A percentile compares a stretch with the other conserved stretches of the same genome.
Conservation (phyloP, 23 tunicate genomes). For the Ascidia mentula region DNA sequence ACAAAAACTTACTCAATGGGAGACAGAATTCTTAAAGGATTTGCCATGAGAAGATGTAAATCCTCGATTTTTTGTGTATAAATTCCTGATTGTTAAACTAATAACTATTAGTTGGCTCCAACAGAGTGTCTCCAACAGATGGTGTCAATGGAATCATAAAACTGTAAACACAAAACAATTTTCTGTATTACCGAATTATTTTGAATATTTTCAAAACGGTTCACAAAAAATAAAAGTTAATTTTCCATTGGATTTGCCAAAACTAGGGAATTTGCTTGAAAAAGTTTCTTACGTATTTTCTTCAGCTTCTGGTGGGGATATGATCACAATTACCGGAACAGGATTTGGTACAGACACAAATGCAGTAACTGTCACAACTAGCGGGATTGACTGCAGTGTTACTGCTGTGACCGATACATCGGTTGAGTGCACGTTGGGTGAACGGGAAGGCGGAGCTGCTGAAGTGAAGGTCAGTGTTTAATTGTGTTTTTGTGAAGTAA, state of each 20-base stretch:
- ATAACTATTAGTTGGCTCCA: too few relatives aligned
- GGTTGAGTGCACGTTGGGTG: slow-evolving; percentile 43
- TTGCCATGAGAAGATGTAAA: too few relatives aligned
- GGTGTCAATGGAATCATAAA: not conserved
- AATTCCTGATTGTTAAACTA: too few relatives aligned
- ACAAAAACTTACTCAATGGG: too few relatives aligned
- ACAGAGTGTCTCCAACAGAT: not conserved
- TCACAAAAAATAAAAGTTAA: not conserved
- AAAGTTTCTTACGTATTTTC: too few relatives aligned
- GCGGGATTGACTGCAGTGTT: slow-evolving; percentile 41
- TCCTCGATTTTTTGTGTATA: too few relatives aligned
- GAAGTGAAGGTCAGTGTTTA: slow-evolving; percentile 1
- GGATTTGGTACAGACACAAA: slow-evolving; percentile 14
- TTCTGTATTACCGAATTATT: not conserved
- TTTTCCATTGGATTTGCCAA: not conserved
- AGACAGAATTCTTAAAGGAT: too few relatives aligned
- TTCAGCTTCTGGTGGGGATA: slow-evolving; percentile 35
- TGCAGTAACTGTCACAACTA: slow-evolving; percentile 33
- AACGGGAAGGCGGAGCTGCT: slow-evolving; percentile 58
- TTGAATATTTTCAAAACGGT: not conserved
- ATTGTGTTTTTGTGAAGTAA: not conserved
- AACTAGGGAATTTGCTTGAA: too few relatives aligned
- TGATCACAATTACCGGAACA: slow-evolving; percentile 52
- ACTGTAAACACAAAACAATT: too few relatives aligned
- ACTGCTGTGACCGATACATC: slow-evolving; percentile 20